Conservation (phyloP, 2,797 vertebrate genomes). For the Petrocephalus sullivani region DNA sequence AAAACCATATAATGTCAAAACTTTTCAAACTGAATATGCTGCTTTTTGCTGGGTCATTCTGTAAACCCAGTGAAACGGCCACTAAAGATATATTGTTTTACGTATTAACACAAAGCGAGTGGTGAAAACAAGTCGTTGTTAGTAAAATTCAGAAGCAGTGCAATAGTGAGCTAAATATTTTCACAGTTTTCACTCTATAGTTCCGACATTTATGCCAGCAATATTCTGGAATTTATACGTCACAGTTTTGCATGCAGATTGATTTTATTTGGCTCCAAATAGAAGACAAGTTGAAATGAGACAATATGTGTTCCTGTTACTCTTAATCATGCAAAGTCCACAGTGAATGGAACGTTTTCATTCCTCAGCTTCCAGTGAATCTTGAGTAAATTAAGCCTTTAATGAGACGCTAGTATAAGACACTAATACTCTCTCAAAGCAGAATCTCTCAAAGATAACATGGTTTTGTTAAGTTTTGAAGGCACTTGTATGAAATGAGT, state of each 20-base stretch:
- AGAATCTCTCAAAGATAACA: constrained; percentile 6
- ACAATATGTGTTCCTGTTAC: background rate
- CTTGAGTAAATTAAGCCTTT: constrained; percentile 42
- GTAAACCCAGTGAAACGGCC: constrained; percentile 10
- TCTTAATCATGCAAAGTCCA: background rate
- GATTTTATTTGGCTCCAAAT: background rate
- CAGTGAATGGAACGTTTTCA: constrained; percentile 26
- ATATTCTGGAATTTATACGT: background rate
- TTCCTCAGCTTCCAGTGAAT: constrained; percentile 46
- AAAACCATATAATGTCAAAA: constrained; percentile 12
- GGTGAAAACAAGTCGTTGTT: background rate
- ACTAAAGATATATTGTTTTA: constrained; percentile 2
- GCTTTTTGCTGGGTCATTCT: background rate
- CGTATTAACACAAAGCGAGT: background rate
- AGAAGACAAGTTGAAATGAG: constrained; percentile 9
- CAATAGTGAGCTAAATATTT: background rate
- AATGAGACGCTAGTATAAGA: constrained; percentile 30
- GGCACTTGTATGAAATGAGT: background rate
- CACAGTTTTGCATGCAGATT: background rate
- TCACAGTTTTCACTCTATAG: constrained; percentile 10
- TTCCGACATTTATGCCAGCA: constrained; percentile 16
- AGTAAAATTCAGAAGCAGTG: background rate
- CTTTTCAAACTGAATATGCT: background rate
- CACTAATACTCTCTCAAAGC: constrained; percentile 42
- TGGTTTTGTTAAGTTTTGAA: background rate